Evolutionary conservation across 2,113 vertebrate species (phyloP).

Genomic region (Illadopsis cleaveri): DNA sequence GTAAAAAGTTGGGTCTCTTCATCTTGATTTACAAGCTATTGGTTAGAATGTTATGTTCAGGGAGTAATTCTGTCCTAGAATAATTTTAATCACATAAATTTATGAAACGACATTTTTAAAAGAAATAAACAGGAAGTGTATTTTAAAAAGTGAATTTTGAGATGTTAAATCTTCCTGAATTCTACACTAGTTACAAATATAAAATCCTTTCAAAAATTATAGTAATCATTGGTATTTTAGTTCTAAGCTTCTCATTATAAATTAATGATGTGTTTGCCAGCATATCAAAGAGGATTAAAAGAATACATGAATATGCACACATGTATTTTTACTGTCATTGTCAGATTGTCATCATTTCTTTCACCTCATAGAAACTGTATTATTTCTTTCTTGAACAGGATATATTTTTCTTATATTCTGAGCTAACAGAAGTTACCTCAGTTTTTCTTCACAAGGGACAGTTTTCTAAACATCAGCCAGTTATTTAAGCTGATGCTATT

Average conservation of each 20-base stretch:
- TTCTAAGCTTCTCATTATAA: background rate
- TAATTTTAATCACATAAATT: background rate
- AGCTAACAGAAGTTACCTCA: background rate
- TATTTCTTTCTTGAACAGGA: background rate
- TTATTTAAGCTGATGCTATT: background rate
- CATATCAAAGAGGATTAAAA: background rate
- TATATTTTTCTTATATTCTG: background rate
- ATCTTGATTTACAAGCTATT: background rate
- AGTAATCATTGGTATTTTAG: background rate
- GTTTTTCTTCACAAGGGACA: background rate
- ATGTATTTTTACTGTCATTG: background rate
- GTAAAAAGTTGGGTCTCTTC: background rate
- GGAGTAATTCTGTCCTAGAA: background rate
- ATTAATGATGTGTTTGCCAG: background rate
- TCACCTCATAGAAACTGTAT: background rate
- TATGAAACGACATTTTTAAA: background rate
- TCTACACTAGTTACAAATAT: background rate
- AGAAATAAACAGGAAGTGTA: background rate
- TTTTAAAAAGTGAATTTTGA: background rate
- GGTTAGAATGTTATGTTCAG: background rate
- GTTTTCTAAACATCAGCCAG: background rate
- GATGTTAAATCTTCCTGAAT: background rate
- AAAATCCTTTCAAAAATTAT: background rate
- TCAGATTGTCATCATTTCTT: background rate
- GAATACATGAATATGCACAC: accelerated